Evolutionary conservation across 1,140 invertebrate genomes (phyloP).

Genomic region (Cyclina sinensis): DNA sequence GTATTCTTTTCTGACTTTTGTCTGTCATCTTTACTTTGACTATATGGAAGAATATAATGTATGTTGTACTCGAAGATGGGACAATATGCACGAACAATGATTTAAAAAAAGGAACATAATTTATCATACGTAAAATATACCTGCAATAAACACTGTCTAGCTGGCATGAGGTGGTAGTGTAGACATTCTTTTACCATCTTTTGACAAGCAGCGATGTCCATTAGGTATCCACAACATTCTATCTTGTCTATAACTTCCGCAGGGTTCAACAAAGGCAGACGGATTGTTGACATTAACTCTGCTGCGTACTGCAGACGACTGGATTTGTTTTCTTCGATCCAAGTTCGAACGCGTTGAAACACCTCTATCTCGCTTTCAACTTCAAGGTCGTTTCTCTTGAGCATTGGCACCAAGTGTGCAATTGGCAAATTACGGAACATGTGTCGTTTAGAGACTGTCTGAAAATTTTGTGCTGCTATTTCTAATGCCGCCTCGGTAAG

Average conservation of each 20-base stretch:
- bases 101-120: too few species aligned
- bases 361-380: conserved; percentile 70
- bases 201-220: conserved; percentile 75
- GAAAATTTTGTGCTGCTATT: conserved; percentile 72
- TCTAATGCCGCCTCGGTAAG: conserved; percentile 67
- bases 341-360: conserved; percentile 69
- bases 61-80: too few species aligned
- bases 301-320: conserved; percentile 68
- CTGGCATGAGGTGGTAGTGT: conserved; percentile 78
- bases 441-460: conserved; percentile 52
- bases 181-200: conserved; percentile 76
- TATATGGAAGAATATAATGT: too few species aligned
- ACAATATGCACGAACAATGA: too few species aligned
- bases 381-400: conserved; percentile 74
- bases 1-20: too few species aligned
- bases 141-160: conserved; percentile 77
- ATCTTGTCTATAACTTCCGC: conserved; percentile 75
- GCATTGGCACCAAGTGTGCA: conserved; percentile 67
- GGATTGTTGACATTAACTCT: conserved; percentile 67
- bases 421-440: conserved; percentile 71
- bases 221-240: conserved; percentile 71
- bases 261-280: conserved; percentile 73
- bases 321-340: conserved; percentile 70
- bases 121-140: conserved; percentile 43
- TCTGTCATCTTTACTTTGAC: too few species aligned